Evolutionary conservation across 2,888 invertebrate species (phyloP).

Genomic region (Bhutanitis thaidina): DNA sequence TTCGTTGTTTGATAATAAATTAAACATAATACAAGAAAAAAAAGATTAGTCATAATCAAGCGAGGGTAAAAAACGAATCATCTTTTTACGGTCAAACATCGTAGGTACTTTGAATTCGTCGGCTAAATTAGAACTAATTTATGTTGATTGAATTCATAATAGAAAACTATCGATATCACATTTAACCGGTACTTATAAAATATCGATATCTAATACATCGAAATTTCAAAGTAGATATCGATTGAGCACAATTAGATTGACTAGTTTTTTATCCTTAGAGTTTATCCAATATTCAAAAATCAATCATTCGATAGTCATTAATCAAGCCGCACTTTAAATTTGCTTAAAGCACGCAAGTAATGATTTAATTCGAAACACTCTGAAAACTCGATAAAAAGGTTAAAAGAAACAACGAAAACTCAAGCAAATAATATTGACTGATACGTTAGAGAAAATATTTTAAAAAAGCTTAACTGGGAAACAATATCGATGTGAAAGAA

Average conservation of each 20-base stretch:
- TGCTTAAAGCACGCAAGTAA: conserved; percentile 61
- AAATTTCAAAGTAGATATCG: not conserved
- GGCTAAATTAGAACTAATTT: conserved; percentile 71
- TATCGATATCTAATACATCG: conserved; percentile 28
- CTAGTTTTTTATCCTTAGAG: not conserved
- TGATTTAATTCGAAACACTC: conserved; percentile 69
- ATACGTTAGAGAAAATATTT: conserved; percentile 55
- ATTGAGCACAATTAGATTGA: not conserved
- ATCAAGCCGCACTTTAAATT: conserved; percentile 58
- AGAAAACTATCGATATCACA: conserved; percentile 69
- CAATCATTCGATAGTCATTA: conserved; percentile 23
- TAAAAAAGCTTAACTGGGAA: conserved; percentile 34
- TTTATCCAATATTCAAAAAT: conserved; percentile 31
- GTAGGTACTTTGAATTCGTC: conserved; percentile 48
- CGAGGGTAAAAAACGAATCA: conserved; percentile 51
- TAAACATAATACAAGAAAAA: conserved; percentile 45
- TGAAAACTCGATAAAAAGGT: conserved; percentile 60
- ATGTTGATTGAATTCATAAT: conserved; percentile 77
- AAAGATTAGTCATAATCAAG: conserved; percentile 52
- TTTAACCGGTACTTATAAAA: conserved; percentile 41
- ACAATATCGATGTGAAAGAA: conserved; percentile 26
- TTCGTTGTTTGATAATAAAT: conserved; percentile 36
- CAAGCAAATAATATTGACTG: conserved; percentile 63
- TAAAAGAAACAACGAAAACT: conserved; percentile 63
- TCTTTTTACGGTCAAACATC: conserved; percentile 45